Percentiles rank a stretch among this genome's conserved stretches.
These are phyloP conservation scores for Erpornis zantholeuca DNA, from an alignment of 2,113 vertebrate genomes.

Conservation along the genomic window DNA sequence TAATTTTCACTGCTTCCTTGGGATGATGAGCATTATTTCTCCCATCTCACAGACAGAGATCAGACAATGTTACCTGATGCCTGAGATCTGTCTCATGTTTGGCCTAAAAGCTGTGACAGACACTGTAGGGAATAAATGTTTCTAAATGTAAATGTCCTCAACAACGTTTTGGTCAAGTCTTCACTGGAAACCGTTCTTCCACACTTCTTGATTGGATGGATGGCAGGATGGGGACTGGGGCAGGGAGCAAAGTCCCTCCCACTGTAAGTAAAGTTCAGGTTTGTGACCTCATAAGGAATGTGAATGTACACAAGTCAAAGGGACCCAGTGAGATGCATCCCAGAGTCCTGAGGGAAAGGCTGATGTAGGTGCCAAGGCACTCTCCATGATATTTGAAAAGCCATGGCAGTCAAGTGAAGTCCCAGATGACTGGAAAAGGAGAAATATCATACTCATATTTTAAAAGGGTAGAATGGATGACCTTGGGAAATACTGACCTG, in stretches of 20 bases:
- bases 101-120: background rate
- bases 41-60: background rate
- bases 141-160: background rate
- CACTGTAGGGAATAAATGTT: background rate
- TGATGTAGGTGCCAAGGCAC: background rate
- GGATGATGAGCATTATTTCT: background rate
- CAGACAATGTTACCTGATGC: background rate
- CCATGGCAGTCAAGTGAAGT: background rate
- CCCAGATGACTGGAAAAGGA: background rate
- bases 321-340: fast-evolving
- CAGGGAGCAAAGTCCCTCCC: background rate
- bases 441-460: background rate
- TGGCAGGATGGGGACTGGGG: background rate
- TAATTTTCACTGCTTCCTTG: background rate
- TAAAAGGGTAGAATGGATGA: background rate
- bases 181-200: background rate
- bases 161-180: background rate
- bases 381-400: background rate
- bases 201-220: background rate
- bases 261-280: background rate
- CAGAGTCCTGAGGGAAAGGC: background rate
- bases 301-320: background rate
- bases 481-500: background rate
- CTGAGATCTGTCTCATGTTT: background rate
- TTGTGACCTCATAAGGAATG: background rate